Percentiles rank a stretch among this genome's conserved stretches.
Evolutionary conservation across 2,797 vertebrate species (phyloP).

Genomic region (Aotus griseimembra): DNA sequence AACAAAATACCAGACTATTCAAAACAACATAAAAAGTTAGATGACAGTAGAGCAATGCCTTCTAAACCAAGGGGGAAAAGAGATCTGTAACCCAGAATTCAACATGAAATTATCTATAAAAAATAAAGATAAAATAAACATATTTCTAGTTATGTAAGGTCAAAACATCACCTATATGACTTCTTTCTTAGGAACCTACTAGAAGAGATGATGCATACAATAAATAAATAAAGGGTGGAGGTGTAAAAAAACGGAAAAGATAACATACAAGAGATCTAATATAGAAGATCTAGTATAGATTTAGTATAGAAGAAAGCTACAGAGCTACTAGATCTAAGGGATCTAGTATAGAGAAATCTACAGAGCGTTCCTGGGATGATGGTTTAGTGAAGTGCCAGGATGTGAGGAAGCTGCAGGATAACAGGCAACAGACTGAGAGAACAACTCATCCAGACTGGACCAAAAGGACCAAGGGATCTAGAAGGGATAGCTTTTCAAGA

Average conservation of each 20-base stretch:
- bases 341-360: not conserved
- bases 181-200: not conserved
- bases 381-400: not conserved
- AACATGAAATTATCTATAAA: not conserved
- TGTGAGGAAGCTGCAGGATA: not conserved
- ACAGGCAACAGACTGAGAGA: not conserved
- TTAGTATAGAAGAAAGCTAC: no score
- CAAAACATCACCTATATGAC: not conserved
- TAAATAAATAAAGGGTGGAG: not conserved
- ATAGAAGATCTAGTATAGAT: not conserved
- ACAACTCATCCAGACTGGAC: not conserved
- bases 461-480: not conserved
- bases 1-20: not conserved
- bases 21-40: not conserved
- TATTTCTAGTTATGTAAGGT: not conserved
- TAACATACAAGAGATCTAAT: not conserved
- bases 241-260: not conserved
- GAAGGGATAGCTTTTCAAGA: not conserved
- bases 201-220: not conserved
- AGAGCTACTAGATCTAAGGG: not conserved
- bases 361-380: not conserved
- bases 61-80: not conserved
- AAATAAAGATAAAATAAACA: not conserved
- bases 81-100: not conserved
- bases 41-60: not conserved